phyloP scores from a whole-genome alignment of 2,888 invertebrate genomes.

The Unio delphinus region DNA sequence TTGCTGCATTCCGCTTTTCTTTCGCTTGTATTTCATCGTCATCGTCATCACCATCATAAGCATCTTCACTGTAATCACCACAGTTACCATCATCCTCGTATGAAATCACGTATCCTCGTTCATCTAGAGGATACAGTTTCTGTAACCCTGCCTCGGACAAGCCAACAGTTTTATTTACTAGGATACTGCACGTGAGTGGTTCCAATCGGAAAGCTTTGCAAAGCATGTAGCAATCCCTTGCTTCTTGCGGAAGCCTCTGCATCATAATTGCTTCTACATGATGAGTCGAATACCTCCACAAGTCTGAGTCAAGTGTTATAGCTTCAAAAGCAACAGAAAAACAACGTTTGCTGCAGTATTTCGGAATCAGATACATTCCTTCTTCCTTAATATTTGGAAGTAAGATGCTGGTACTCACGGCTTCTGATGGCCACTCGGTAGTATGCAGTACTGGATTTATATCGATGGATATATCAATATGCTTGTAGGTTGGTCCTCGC shows the following conservation, averaged over 20 bases:
- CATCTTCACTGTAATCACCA: not conserved
- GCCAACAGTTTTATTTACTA: not conserved
- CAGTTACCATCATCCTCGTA: not conserved
- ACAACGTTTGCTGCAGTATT: slow-evolving; percentile 7
- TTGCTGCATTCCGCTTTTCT: not conserved
- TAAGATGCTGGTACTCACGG: not conserved
- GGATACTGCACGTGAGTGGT: slow-evolving; percentile 18
- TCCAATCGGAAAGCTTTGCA: slow-evolving; percentile 25
- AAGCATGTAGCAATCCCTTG: slow-evolving; percentile 13
- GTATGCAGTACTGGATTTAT: slow-evolving; percentile 19
- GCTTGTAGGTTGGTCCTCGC: slow-evolving; percentile 17
- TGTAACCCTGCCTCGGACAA: no score
- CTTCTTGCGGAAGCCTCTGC: slow-evolving; percentile 9
- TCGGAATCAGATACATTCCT: slow-evolving; percentile 23
- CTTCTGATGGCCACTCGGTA: slow-evolving; percentile 4
- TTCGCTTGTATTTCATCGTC: not conserved
- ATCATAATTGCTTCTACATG: slow-evolving; percentile 19
- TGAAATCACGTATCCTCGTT: not conserved
- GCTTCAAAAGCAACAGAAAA: not conserved
- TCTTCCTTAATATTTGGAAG: slow-evolving; percentile 9
- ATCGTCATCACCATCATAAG: not conserved
- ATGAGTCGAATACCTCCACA: slow-evolving; percentile 20
- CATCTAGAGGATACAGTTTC: no score
- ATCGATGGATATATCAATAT: slow-evolving; percentile 18
- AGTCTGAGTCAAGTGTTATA: slow-evolving; percentile 1